These are phyloP conservation scores for Genyomyrus donnyi DNA, from an alignment of 2,113 vertebrate species.

Conservation along the genomic window DNA sequence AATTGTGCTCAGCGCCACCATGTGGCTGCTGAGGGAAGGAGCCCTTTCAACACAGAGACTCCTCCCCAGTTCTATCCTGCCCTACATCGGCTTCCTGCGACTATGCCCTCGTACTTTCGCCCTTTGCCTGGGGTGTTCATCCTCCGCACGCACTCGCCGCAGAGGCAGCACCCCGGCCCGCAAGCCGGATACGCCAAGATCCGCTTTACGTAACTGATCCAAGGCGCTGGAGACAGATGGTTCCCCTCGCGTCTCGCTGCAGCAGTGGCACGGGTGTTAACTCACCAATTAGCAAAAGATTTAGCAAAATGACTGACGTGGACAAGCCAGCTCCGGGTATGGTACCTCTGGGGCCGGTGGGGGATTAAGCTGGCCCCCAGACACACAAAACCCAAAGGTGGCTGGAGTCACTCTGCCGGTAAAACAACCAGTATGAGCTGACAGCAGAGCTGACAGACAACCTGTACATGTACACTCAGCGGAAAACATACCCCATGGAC, in stretches of 20 bases:
- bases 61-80: neutral
- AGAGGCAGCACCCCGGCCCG: neutral
- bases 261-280: neutral
- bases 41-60: neutral
- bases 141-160: neutral
- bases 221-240: slow-evolving; percentile 3
- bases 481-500: neutral
- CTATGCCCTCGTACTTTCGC: neutral
- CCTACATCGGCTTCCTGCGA: neutral
- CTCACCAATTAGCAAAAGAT: slow-evolving; percentile 13
- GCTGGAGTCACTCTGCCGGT: neutral
- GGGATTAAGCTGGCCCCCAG: neutral
- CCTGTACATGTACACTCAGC: neutral
- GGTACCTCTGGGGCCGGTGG: neutral
- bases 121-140: neutral
- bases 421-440: neutral
- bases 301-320: slow-evolving; percentile 5
- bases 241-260: neutral
- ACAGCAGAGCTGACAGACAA: neutral
- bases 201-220: neutral
- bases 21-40: slow-evolving; percentile 32
- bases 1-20: slow-evolving; percentile 48
- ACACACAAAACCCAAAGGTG: neutral
- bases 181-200: neutral
- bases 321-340: neutral